Conservation (phyloP, 1,140 invertebrate genomes). For the Tribolium castaneum region DNA sequence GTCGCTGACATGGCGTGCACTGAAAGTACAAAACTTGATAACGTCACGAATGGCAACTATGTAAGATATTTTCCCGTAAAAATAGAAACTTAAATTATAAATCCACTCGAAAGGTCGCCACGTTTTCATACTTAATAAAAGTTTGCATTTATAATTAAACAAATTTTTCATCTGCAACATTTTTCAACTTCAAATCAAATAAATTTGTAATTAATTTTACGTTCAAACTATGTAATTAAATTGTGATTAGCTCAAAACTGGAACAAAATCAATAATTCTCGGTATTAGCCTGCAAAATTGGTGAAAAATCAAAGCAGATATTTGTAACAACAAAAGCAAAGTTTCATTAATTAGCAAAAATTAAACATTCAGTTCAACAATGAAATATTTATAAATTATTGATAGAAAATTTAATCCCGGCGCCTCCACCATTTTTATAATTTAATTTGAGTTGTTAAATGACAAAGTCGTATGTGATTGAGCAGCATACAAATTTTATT, state of each 20-base stretch:
- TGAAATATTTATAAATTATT: neutral
- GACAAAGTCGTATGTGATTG: too few relatives aligned
- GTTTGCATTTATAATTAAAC: neutral
- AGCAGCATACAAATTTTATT: too few relatives aligned
- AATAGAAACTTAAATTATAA: neutral
- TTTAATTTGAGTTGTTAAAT: neutral
- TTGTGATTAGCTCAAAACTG: neutral
- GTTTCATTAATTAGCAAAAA: too few relatives aligned
- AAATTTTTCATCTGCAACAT: neutral
- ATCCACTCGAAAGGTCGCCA: neutral
- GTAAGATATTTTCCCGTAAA: neutral
- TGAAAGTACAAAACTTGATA: neutral
- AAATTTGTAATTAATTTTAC: neutral
- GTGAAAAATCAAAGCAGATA: too few relatives aligned
- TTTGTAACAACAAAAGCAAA: too few relatives aligned
- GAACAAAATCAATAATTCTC: too few relatives aligned
- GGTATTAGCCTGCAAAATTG: too few relatives aligned
- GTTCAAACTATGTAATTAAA: neutral
- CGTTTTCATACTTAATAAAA: neutral
- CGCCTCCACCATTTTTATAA: slow-evolving; percentile 63
- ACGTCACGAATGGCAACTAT: neutral
- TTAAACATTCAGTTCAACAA: too few relatives aligned
- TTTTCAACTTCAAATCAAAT: neutral
- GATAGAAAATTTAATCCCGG: neutral
- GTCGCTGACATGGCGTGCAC: neutral